Base-by-base conservation (phyloP, 2,113 vertebrate genomes). In the Butastur rufipennis region DNA sequence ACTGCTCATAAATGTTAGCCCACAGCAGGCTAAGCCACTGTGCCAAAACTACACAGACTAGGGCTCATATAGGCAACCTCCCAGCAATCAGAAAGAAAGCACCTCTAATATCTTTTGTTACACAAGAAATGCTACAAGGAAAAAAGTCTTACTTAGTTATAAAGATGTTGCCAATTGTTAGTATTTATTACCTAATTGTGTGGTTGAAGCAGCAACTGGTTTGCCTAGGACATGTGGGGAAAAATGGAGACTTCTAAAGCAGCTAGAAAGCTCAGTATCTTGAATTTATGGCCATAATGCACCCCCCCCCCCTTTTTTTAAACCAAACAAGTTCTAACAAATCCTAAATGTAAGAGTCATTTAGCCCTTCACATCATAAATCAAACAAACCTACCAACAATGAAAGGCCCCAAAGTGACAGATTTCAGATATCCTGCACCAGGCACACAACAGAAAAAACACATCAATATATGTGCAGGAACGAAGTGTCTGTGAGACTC, bases 401-500 rank as follows among this genome's bases (percentile, higher is more conserved):
- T 3, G 38, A 52, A 48, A 67, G 38, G 20, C 29, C 34, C 16
- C 16, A 56, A 81, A 93, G 26, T 29, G 56, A 63, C 66, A 91
- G 13, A n/a, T 65, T 93, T 90, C 70, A 77, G 78, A 65, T 32
- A 75, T 14, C 21, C 74, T 80, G 52, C 43, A 85, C 19, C 32
- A 88, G 29, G 34, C 29, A 88, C 18, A 55, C 9, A 40, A 66
- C 34, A 72, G 42, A 34, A 90, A 58, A 81, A 87, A 7, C 7
- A 63, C 0, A 3, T 38, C 47, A 65, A 68, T 2, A 1, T 56
- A 73, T 0, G 0, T 25, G n/a, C 20, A 13, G 5, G 32, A 93
- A 82, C 2, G 0, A 52, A 71, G 20, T 9, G 20, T 38, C 73
- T 50, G 25, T 40, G 55, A 90, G 22, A 68, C 31, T 45, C 62